Evolutionary conservation across 2,888 invertebrate species (phyloP), one percentile per base, ranked within the genome.

Genomic region (Sesia apiformis): DNA sequence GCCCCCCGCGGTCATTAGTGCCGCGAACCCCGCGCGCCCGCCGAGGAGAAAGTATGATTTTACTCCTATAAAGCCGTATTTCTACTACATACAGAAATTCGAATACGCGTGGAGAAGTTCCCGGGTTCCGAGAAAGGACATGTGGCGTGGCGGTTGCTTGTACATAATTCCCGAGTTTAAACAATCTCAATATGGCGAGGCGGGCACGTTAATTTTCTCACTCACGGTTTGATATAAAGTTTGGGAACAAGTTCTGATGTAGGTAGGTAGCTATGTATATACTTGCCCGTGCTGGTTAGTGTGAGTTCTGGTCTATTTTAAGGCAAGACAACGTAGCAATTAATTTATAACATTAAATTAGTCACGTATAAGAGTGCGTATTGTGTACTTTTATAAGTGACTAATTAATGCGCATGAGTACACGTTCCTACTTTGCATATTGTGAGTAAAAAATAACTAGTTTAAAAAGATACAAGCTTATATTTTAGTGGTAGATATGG

Each of bases 1-100:
- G 69, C 88, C 87, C 87, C 89, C 83, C 90, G 90, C 90, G 84
- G 90, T 90, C 90, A 90, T 90, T 90, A 90, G 90, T 77, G 72
- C 78, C 80, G 73, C 76, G 67, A 71, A 65, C 78, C 80, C 79
- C 81, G 75, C 81, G 65, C 79, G 68, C 79, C 78, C 76, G 79
- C 70, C 76, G 80, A 62, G 78, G 88, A 87, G 88, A 89, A 89
- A 89, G 88, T 89, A 88, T 87, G 89, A 89, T 88, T 89, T 88
- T 88, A 85, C 87, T 88, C 88, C 86, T 84, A 88, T 88, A 89
- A 89, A 88, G 87, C 87, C 84, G 88, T 87, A 89, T 88, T 89
- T 87, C 89, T 87, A 88, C 88, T 88, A 81, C 87, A 88, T 87
- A 88, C 85, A 86, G 88, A 86, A 87, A 89, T 89, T 86, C 84